Evolutionary conservation across 2,797 vertebrate genomes (phyloP).

Genomic region (Acrocephalus scirpaceus): DNA sequence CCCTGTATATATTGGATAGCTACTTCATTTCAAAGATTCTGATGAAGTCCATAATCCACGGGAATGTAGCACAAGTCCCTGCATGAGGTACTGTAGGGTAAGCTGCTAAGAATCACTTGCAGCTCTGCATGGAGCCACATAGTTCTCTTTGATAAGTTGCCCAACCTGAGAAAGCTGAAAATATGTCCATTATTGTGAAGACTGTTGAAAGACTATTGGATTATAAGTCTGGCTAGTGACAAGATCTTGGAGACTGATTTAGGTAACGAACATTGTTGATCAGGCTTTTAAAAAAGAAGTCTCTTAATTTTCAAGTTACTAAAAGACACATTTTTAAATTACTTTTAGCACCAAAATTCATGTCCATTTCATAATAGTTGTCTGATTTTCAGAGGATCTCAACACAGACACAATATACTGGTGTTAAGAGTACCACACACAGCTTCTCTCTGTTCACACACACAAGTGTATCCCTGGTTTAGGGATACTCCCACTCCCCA

Average conservation of each 20-base stretch:
- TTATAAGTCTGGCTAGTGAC: neutral
- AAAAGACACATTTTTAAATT: neutral
- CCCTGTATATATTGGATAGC: constrained; percentile 1
- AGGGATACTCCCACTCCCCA: neutral
- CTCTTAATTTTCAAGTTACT: neutral
- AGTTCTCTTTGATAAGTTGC: constrained; percentile 67
- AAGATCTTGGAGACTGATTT: neutral
- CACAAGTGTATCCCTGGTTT: neutral
- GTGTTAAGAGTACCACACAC: fast-evolving
- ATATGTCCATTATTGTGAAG: constrained; percentile 61
- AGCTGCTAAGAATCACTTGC: constrained; percentile 68
- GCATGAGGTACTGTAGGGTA: constrained; percentile 33
- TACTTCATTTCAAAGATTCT: constrained; percentile 67
- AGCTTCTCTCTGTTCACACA: neutral
- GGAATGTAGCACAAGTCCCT: constrained; percentile 56
- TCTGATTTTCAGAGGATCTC: neutral
- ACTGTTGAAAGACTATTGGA: constrained; percentile 22
- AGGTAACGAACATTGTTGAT: neutral
- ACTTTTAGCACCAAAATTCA: neutral
- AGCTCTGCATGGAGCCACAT: constrained; percentile 60
- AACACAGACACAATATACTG: neutral
- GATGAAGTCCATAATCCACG: constrained; percentile 61
- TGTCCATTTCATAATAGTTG: neutral
- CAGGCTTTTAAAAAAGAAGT: neutral
- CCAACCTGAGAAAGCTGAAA: constrained; percentile 64